phyloP scores from a whole-genome alignment of 2,113 vertebrate species.

The Pelecanus crispus region DNA sequence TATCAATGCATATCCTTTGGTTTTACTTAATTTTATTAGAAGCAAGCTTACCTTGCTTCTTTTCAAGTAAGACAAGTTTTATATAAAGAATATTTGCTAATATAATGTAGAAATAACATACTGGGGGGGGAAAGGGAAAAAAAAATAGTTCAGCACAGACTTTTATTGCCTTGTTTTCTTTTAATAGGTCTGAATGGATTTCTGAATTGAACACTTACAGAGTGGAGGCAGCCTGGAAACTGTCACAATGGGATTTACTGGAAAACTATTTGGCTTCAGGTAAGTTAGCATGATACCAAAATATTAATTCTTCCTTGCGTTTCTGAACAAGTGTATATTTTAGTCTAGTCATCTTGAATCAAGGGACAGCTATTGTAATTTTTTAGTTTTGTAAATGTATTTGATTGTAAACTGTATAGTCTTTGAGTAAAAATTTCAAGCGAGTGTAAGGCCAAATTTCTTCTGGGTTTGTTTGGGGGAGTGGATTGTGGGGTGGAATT shows the following conservation, averaged over 20 bases:
- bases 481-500: neutral
- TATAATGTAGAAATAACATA: neutral
- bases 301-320: neutral
- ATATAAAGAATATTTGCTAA: neutral
- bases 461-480: neutral
- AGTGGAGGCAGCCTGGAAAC: constrained; percentile 97
- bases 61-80: neutral
- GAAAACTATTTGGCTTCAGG: constrained; percentile 92
- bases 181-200: constrained; percentile 88
- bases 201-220: constrained; percentile 93
- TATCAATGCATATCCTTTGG: neutral
- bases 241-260: constrained; percentile 92
- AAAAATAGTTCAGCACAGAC: neutral
- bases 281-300: constrained; percentile 52
- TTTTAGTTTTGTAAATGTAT: neutral
- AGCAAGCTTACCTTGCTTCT: neutral
- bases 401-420: neutral
- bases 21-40: neutral
- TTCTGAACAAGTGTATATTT: neutral
- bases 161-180: neutral
- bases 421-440: neutral
- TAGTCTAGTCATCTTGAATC: neutral
- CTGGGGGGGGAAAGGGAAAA: neutral
- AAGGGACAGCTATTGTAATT: neutral
- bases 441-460: neutral